Evolutionary conservation across 2,888 invertebrate genomes (phyloP), one percentile per base, ranked within the genome.

Genomic region (Parochlus steinenii): DNA sequence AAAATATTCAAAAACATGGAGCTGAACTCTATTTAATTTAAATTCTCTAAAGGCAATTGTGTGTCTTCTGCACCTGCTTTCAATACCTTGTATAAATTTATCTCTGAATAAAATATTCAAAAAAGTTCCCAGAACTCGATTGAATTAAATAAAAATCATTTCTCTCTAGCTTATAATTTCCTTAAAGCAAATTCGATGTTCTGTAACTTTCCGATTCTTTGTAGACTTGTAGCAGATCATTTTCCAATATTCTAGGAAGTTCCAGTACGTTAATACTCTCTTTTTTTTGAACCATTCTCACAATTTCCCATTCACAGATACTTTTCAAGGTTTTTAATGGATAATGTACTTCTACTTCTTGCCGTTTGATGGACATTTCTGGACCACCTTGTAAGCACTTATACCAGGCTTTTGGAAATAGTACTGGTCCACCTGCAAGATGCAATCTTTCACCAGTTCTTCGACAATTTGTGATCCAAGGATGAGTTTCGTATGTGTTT

Each of bases 391-490:
- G 20, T 3, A 31, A 11, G 16, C 14, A 32, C 12, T 30, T 36
- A 16, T 38, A 28, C 31, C 49, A 51, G 11, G 53, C 47, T 39
- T 47, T 48, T 1, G 62, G 65, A 44, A 64, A 50, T 51, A 65
- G 66, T 31, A 67, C 52, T 34, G 54, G 43, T 43, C 61, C 53
- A 46, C 69, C 58, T 40, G 65, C 65, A 1, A 76, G 67, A 6
- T 67, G 64, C 53, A 74, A 57, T 24, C 67, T 63, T 46, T 82
- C 81, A 31, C 69, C 69, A 0, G 80, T 79, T 1, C 63, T 55
- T 1, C 65, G 56, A 51, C 85, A 82, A 2, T 73, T 62, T 49
- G 83, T 86, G 41, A 85, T 71, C 86, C 87, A 89, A 0, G 82
- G 81, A 58, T 89, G 87, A 0, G 75, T 74, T 10, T 73, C 69